These are phyloP conservation scores for Nematostella vectensis DNA, from an alignment of 92 coral and sea anemone species.

Conservation along the genomic window DNA sequence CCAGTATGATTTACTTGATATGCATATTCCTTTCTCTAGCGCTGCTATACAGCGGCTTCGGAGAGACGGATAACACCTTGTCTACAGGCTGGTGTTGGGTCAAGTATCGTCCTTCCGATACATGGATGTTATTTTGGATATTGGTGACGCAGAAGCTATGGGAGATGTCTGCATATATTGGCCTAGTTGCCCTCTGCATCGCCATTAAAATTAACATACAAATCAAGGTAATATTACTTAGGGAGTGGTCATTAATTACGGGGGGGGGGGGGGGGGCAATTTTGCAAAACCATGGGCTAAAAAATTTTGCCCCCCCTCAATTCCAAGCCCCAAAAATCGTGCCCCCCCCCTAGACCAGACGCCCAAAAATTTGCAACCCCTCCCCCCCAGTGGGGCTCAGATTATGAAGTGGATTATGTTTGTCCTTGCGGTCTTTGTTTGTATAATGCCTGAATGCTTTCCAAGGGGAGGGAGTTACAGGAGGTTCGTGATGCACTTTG, in stretches of 20 bases:
- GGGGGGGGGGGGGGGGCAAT: not conserved
- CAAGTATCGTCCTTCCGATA: not conserved
- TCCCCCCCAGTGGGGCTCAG: no score
- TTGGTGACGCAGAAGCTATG: constrained; percentile 30
- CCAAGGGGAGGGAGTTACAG: no score
- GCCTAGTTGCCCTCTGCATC: constrained; percentile 14
- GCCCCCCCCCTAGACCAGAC: no score
- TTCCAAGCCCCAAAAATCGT: no score
- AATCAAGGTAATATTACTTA: constrained; percentile 10
- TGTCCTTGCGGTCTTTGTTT: no score
- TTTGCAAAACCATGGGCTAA: no score
- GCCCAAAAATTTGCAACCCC: no score
- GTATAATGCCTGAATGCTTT: not conserved
- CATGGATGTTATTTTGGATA: constrained; percentile 25
- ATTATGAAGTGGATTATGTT: no score
- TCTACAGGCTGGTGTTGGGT: constrained; percentile 47
- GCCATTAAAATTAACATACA: constrained; percentile 15
- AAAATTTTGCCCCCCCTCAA: no score
- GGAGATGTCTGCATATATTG: constrained; percentile 27
- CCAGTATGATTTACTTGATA: no score
- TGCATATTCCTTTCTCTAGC: constrained; percentile 17
- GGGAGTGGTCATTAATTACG: not conserved
- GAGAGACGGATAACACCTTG: constrained; percentile 6
- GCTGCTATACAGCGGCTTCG: constrained; percentile 8
- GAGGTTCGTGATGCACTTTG: no score